Conservation (phyloP, 2,797 vertebrate genomes). For the Hemitrygon akajei region DNA sequence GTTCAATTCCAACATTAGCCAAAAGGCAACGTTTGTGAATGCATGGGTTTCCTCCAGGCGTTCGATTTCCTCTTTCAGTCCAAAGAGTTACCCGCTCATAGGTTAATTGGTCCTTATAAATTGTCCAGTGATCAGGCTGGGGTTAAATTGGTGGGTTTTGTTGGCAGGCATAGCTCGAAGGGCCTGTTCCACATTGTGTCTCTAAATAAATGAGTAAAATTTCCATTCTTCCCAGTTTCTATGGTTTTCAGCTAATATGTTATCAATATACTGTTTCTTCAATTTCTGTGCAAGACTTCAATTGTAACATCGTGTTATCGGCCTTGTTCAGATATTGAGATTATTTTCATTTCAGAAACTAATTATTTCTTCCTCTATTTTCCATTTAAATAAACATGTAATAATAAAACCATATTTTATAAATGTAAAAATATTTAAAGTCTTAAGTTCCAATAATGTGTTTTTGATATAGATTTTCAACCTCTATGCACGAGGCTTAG, state of each 20-base stretch:
- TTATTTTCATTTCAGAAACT: not conserved
- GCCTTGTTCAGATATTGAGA: not conserved
- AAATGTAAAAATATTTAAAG: not conserved
- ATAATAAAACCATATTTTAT: not conserved
- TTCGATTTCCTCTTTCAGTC: no score
- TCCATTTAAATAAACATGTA: not conserved
- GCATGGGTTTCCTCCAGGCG: no score
- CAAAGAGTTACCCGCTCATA: no score
- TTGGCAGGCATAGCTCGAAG: no score
- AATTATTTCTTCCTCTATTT: not conserved
- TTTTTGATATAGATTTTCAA: not conserved
- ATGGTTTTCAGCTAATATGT: not conserved
- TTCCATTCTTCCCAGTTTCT: not conserved
- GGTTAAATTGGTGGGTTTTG: no score
- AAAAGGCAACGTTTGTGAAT: no score
- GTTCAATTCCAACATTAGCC: no score
- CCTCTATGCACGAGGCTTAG: not conserved
- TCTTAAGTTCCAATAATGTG: not conserved
- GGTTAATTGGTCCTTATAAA: no score
- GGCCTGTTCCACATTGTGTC: no score
- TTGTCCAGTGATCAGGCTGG: no score
- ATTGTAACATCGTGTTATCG: not conserved
- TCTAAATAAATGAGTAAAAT: no score
- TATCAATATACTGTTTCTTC: not conserved
- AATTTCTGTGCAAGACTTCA: not conserved